A percentile compares a stretch with the other conserved stretches of the same genome.
phyloP scores from a whole-genome alignment of 2,113 vertebrate genomes.

The Macroglossus sobrinus region DNA sequence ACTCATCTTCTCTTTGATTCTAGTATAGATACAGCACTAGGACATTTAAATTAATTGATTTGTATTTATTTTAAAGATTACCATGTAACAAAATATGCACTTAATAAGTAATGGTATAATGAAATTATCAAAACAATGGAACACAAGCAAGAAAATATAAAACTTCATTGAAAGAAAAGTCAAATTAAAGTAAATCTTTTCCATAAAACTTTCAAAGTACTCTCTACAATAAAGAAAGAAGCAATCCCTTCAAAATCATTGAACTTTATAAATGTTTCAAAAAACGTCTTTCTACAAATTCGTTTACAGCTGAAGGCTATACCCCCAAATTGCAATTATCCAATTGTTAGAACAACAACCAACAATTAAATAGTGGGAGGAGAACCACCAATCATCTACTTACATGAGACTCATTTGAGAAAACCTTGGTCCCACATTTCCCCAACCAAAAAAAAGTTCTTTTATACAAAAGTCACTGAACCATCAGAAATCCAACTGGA shows the following conservation, averaged over 20 bases:
- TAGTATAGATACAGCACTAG: not conserved
- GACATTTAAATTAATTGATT: not conserved
- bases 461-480: conserved; percentile 52
- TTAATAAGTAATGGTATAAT: conserved; percentile 24
- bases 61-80: conserved; percentile 15
- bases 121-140: not conserved
- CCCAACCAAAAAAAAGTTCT: not conserved
- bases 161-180: conserved; percentile 39
- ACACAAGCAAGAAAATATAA: conserved; percentile 21
- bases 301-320: not conserved
- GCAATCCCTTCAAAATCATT: not conserved
- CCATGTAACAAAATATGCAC: not conserved
- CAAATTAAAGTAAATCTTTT: conserved; percentile 14
- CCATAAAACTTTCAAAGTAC: conserved; percentile 27
- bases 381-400: conserved; percentile 41
- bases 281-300: conserved; percentile 37
- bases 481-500: conserved; percentile 64
- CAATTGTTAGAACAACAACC: conserved; percentile 33
- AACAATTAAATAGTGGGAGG: conserved; percentile 30
- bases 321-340: conserved; percentile 54
- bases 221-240: conserved; percentile 37
- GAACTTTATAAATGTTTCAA: conserved; percentile 34
- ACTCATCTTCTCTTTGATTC: not conserved
- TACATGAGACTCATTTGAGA: conserved; percentile 43
- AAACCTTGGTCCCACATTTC: conserved; percentile 29